A percentile compares a stretch with the other conserved stretches of the same genome.
Conservation (phyloP, 2,888 invertebrate species). For the Toxonevra muliebris region DNA sequence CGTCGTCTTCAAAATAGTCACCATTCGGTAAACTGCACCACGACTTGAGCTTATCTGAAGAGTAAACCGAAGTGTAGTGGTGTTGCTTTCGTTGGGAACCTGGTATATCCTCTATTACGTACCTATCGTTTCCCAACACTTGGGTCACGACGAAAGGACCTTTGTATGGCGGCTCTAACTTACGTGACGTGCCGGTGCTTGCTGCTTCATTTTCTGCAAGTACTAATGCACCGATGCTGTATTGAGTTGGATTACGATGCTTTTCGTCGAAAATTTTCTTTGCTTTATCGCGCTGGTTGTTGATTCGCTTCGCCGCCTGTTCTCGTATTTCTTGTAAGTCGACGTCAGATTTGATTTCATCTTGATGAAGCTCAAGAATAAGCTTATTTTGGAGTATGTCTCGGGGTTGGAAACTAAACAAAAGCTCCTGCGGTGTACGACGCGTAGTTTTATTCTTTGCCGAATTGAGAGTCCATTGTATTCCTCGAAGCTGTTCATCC, state of each 20-base stretch:
- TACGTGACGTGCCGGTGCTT: constrained; percentile 4
- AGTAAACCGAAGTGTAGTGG: too few relatives aligned
- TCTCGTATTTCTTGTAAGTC: too few relatives aligned
- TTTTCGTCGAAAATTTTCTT: constrained; percentile 10
- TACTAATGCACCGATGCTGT: neutral
- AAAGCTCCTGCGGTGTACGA: constrained; percentile 2
- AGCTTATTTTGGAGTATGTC: neutral
- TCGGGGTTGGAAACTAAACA: neutral
- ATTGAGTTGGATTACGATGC: neutral
- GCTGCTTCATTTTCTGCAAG: constrained; percentile 9
- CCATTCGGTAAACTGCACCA: too few relatives aligned
- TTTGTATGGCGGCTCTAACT: constrained; percentile 12
- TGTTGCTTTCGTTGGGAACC: too few relatives aligned
- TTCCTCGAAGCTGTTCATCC: constrained; percentile 12
- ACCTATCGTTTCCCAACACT: constrained; percentile 1
- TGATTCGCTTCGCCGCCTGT: too few relatives aligned
- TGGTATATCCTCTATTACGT: too few relatives aligned
- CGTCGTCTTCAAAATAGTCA: too few relatives aligned
- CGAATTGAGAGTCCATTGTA: constrained; percentile 13
- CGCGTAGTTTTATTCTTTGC: constrained; percentile 1
- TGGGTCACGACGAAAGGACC: constrained; percentile 5
- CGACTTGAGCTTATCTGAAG: too few relatives aligned
- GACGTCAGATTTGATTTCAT: too few relatives aligned
- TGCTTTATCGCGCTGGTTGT: too few relatives aligned
- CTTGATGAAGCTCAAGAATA: too few relatives aligned